A percentile compares a stretch with the other conserved stretches of the same genome.
phyloP scores from a whole-genome alignment of 2,797 vertebrate species.

The Sphenodon punctatus region DNA sequence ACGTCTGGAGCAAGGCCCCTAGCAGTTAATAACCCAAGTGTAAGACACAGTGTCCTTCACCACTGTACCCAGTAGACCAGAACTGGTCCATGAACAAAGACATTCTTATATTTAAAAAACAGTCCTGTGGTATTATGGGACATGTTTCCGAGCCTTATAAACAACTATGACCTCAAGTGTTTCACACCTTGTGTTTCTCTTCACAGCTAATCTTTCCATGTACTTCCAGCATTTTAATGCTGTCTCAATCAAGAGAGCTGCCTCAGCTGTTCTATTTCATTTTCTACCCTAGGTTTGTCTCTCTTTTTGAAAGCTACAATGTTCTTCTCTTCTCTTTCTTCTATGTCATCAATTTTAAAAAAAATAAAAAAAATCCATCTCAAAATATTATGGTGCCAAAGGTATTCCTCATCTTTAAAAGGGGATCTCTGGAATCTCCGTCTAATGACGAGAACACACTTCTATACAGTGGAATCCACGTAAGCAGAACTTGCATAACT shows the following conservation, averaged over 20 bases:
- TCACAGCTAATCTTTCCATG: not conserved
- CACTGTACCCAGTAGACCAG: constrained; percentile 13
- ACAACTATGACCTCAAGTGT: not conserved
- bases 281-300: not conserved
- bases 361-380: too few species aligned
- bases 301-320: not conserved
- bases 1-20: not conserved
- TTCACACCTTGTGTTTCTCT: not conserved
- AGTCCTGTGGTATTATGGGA: not conserved
- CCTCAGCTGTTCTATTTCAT: not conserved
- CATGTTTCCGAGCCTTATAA: not conserved
- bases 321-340: not conserved
- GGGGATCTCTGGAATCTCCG: too few species aligned
- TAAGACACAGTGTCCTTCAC: constrained; percentile 4
- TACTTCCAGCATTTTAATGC: not conserved
- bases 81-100: not conserved
- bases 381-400: too few species aligned
- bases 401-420: too few species aligned
- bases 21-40: not conserved
- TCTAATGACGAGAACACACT: too few species aligned
- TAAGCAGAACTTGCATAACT: too few species aligned
- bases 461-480: too few species aligned
- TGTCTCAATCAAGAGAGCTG: not conserved
- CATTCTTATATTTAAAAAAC: not conserved
- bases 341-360: not conserved